Evolutionary conservation across 1,140 invertebrate genomes (phyloP).

Genomic region (Pseudomyrmex flavicornis): DNA sequence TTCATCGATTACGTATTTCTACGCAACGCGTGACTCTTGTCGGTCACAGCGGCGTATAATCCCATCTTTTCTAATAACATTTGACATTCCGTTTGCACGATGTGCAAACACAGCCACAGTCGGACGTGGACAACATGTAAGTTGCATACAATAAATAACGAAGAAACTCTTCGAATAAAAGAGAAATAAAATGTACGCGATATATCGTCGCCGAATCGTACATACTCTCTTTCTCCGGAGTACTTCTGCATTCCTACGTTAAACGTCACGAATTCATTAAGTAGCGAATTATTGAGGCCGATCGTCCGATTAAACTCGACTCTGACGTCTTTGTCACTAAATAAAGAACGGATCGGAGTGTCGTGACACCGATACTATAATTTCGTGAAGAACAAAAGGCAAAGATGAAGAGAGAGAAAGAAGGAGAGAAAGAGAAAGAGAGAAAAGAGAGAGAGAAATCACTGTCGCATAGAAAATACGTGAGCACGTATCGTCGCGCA

Average conservation of each 20-base stretch:
- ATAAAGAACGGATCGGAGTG: constrained; percentile 38
- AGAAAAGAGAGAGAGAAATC: background rate
- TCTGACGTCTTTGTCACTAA: constrained; percentile 63
- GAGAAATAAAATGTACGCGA: constrained; percentile 12
- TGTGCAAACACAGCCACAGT: background rate
- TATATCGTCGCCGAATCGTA: background rate
- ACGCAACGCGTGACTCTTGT: background rate
- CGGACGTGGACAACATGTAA: constrained; percentile 1
- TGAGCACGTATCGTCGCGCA: constrained; percentile 40
- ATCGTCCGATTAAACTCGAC: constrained; percentile 7
- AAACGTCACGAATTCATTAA: constrained; percentile 59
- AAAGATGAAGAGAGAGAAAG: too few species aligned
- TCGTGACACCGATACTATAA: constrained; percentile 57
- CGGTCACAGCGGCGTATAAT: background rate
- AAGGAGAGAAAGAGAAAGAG: too few species aligned
- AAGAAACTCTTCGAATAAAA: constrained; percentile 7
- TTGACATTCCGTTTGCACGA: constrained; percentile 34
- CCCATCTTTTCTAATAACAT: constrained; percentile 12
- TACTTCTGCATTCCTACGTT: constrained; percentile 37
- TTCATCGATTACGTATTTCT: background rate
- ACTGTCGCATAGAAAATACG: constrained; percentile 11
- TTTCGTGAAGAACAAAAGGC: background rate
- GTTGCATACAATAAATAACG: constrained; percentile 31
- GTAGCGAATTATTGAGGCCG: constrained; percentile 61
- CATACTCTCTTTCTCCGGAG: constrained; percentile 26